Conservation (phyloP, 2,888 invertebrate species). For the Chymomyza procnemis region DNA sequence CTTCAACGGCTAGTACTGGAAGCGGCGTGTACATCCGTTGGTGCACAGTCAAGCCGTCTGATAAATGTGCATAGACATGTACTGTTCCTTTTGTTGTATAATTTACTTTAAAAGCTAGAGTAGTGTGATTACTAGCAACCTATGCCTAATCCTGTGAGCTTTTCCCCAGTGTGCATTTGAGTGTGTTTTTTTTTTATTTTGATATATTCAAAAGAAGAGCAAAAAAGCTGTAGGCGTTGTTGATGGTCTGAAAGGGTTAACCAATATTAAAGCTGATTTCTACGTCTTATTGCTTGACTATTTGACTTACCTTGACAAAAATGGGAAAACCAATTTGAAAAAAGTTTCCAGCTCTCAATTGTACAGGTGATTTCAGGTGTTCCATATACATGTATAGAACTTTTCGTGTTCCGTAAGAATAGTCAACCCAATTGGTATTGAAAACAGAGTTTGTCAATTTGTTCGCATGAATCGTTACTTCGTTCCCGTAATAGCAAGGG, state of each 20-base stretch:
- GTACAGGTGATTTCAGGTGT: slow-evolving; percentile 61
- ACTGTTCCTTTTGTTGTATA: slow-evolving; percentile 44
- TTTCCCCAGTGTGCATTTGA: slow-evolving; percentile 6
- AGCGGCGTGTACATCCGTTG: slow-evolving; percentile 32
- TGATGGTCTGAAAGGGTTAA: slow-evolving; percentile 46
- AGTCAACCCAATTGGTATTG: slow-evolving; percentile 64
- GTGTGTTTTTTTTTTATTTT: slow-evolving; percentile 34
- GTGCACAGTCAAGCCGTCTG: slow-evolving; percentile 15
- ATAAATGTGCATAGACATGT: background rate
- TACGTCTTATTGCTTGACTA: background rate
- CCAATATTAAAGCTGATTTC: background rate
- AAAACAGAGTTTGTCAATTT: slow-evolving; percentile 60
- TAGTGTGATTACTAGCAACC: slow-evolving; percentile 37
- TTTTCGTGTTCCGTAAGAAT: slow-evolving; percentile 44
- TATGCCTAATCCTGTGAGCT: background rate
- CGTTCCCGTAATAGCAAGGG: slow-evolving; percentile 74
- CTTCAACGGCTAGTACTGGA: slow-evolving; percentile 3
- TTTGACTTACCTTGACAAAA: slow-evolving; percentile 64
- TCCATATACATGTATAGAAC: slow-evolving; percentile 67
- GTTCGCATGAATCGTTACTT: slow-evolving; percentile 63
- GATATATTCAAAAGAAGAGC: slow-evolving; percentile 71
- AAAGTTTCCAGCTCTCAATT: slow-evolving; percentile 63
- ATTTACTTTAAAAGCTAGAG: slow-evolving; percentile 53
- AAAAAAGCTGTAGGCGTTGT: slow-evolving; percentile 72
- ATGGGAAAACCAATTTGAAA: slow-evolving; percentile 70